phyloP scores from a whole-genome alignment of 2,113 vertebrate genomes.

The Romanogobio albipinnatus region DNA sequence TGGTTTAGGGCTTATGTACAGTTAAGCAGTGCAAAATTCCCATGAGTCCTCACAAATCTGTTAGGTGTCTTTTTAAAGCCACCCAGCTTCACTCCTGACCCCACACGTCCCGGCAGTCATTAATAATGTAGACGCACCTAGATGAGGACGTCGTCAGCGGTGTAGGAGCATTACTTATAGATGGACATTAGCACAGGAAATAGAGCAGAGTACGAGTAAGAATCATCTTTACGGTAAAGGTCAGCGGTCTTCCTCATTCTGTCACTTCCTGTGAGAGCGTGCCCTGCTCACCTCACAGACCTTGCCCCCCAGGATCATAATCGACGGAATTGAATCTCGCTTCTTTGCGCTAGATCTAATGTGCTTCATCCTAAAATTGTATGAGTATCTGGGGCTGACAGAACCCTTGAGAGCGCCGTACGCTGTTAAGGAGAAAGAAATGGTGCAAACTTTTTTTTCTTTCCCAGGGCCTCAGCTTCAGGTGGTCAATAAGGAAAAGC shows the following conservation, averaged over 20 bases:
- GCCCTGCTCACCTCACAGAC: slow-evolving; percentile 23
- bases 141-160: slow-evolving; percentile 8
- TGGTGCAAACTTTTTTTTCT: slow-evolving; percentile 27
- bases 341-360: slow-evolving; percentile 9
- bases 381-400: slow-evolving; percentile 22
- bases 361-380: not conserved
- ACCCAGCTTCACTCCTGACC: slow-evolving; percentile 31
- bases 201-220: slow-evolving; percentile 18
- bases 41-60: not conserved
- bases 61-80: slow-evolving; percentile 9
- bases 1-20: not conserved
- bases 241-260: slow-evolving; percentile 21
- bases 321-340: not conserved
- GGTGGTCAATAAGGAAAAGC: slow-evolving; percentile 56
- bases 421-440: slow-evolving; percentile 32
- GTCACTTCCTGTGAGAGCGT: not conserved
- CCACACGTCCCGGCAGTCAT: not conserved
- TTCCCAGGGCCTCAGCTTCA: slow-evolving; percentile 19
- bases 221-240: slow-evolving; percentile 7
- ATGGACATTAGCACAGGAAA: slow-evolving; percentile 46
- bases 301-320: slow-evolving; percentile 19
- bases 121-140: slow-evolving; percentile 39
- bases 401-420: not conserved
- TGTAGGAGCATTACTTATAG: slow-evolving; percentile 52
- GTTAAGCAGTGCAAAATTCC: not conserved